These are phyloP conservation scores for Meteorus colon DNA, from an alignment of 2,888 invertebrate genomes.

Conservation along the genomic window DNA sequence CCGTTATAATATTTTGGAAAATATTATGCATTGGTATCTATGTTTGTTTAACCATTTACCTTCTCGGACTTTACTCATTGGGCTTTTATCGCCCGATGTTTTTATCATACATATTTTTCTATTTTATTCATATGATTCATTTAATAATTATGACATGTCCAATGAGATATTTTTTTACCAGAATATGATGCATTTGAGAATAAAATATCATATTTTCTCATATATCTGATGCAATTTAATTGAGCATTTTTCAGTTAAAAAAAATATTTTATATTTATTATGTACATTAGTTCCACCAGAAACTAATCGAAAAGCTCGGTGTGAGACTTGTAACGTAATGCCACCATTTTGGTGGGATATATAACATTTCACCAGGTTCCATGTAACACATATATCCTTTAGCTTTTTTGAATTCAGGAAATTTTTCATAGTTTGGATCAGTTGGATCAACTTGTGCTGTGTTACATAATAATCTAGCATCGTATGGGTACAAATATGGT, in stretches of 20 bases:
- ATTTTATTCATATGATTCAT: slow-evolving; percentile 11
- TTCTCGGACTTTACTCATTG: too few relatives aligned
- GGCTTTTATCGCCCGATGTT: too few relatives aligned
- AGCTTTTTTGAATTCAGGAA: slow-evolving; percentile 82
- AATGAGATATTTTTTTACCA: slow-evolving; percentile 8
- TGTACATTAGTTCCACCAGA: slow-evolving; percentile 91
- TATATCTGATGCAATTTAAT: background rate
- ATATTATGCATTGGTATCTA: slow-evolving; percentile 28
- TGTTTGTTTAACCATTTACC: slow-evolving; percentile 15
- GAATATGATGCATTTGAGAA: background rate
- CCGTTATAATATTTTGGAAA: slow-evolving; percentile 48
- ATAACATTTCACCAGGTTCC: slow-evolving; percentile 91
- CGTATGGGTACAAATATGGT: slow-evolving; percentile 85
- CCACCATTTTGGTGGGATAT: slow-evolving; percentile 97
- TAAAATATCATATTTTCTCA: background rate
- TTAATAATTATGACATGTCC: background rate
- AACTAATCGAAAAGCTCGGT: slow-evolving; percentile 96
- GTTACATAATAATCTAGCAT: slow-evolving; percentile 85
- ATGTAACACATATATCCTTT: slow-evolving; percentile 82
- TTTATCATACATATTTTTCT: background rate
- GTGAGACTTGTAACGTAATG: slow-evolving; percentile 93
- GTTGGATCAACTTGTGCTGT: slow-evolving; percentile 94
- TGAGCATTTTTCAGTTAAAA: slow-evolving; percentile 2
- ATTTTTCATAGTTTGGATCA: slow-evolving; percentile 81
- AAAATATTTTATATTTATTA: slow-evolving; percentile 32